phyloP scores from a whole-genome alignment of 2,888 invertebrate species.

The Minunthozetes semirufus region DNA sequence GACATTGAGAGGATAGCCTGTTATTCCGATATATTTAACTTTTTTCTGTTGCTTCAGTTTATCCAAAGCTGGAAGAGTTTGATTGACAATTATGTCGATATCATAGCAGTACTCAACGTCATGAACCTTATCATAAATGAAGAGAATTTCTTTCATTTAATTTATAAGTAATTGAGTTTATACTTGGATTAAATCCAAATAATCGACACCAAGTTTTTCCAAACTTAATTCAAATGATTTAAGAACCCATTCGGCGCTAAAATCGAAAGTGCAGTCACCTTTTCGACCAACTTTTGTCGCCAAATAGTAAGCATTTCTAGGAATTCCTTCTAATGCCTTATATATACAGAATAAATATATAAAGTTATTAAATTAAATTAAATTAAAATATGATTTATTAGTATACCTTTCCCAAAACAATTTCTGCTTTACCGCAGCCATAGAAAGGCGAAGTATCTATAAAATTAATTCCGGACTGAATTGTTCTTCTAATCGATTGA shows the following conservation, averaged over 20 bases:
- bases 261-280: slow-evolving; percentile 65
- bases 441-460: slow-evolving; percentile 90
- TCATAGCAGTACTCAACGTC: slow-evolving; percentile 80
- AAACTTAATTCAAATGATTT: slow-evolving; percentile 70
- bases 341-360: slow-evolving; percentile 18
- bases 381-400: neutral
- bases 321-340: slow-evolving; percentile 65
- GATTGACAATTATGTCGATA: slow-evolving; percentile 66
- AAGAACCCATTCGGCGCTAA: slow-evolving; percentile 64
- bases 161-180: neutral
- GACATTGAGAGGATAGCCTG: slow-evolving; percentile 68
- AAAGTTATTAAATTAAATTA: neutral
- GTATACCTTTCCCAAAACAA: slow-evolving; percentile 63
- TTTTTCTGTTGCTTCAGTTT: slow-evolving; percentile 61
- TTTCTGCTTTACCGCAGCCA: slow-evolving; percentile 72
- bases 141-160: too few relatives aligned
- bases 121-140: slow-evolving; percentile 65
- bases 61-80: slow-evolving; percentile 75
- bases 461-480: slow-evolving; percentile 77
- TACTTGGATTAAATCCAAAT: slow-evolving; percentile 84
- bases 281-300: slow-evolving; percentile 88
- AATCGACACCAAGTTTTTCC: slow-evolving; percentile 63
- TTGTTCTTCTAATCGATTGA: slow-evolving; percentile 61
- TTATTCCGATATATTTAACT: slow-evolving; percentile 73
- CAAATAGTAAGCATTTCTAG: slow-evolving; percentile 73